Percentiles rank a stretch among this genome's conserved stretches.
Evolutionary conservation across 2,113 vertebrate genomes (phyloP).

Genomic region (Hystrix brachyura): DNA sequence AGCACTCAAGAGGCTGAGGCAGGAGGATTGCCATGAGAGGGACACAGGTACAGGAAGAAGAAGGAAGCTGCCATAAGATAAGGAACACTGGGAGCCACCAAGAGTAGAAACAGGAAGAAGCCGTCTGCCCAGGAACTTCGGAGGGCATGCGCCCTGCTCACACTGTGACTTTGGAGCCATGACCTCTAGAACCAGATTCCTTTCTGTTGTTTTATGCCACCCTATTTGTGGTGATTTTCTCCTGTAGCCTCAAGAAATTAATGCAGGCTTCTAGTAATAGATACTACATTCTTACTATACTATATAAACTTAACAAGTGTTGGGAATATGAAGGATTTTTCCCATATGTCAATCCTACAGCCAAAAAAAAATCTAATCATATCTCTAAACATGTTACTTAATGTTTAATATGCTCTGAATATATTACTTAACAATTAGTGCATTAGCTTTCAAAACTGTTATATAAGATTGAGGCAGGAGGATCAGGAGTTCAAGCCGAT

Average conservation of each 20-base stretch:
- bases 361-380: neutral
- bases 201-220: neutral
- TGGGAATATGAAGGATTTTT: neutral
- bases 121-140: accelerated
- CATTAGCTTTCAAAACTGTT: neutral
- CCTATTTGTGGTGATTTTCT: neutral
- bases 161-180: neutral
- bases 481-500: neutral
- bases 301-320: neutral
- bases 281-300: neutral
- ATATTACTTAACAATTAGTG: neutral
- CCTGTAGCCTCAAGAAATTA: neutral
- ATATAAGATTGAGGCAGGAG: neutral
- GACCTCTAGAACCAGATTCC: neutral
- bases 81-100: neutral
- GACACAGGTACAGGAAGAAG: too few relatives aligned
- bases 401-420: neutral
- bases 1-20: too few relatives aligned
- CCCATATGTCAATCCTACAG: neutral
- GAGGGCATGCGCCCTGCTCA: too few relatives aligned
- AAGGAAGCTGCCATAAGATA: neutral
- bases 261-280: neutral
- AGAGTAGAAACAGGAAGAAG: neutral
- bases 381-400: neutral
- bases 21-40: too few relatives aligned